These are phyloP conservation scores for Mormyrops attenuatus DNA, from an alignment of 2,797 vertebrate species.

Conservation along the genomic window DNA sequence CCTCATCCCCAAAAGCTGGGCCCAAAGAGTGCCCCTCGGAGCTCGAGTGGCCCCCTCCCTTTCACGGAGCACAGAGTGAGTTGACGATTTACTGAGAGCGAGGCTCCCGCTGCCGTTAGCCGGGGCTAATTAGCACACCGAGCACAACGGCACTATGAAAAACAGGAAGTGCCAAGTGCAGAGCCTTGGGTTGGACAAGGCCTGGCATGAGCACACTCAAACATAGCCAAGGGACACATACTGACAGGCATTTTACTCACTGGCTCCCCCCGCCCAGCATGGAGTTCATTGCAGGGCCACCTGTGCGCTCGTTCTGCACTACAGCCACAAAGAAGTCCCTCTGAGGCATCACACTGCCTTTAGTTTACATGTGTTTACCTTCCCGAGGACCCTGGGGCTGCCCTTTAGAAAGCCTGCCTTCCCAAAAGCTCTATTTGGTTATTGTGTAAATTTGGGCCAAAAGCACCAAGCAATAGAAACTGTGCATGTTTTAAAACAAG, in stretches of 20 bases:
- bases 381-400: background rate
- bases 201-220: background rate
- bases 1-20: background rate
- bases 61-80: background rate
- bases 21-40: background rate
- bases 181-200: background rate
- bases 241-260: background rate
- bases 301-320: background rate
- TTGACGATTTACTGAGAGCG: background rate
- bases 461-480: background rate
- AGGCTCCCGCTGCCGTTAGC: background rate
- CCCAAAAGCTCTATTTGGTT: background rate
- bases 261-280: background rate
- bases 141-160: background rate
- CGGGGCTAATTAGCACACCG: constrained; percentile 10
- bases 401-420: background rate
- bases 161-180: constrained; percentile 12
- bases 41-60: background rate
- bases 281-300: background rate
- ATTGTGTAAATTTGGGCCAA: background rate
- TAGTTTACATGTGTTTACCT: constrained; percentile 14
- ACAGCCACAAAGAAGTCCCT: background rate
- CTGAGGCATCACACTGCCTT: background rate
- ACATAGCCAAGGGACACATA: background rate
- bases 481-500: background rate